Percentiles rank a stretch among this genome's conserved stretches.
Conservation (phyloP, 2,888 invertebrate species). For the Erannis defoliaria region DNA sequence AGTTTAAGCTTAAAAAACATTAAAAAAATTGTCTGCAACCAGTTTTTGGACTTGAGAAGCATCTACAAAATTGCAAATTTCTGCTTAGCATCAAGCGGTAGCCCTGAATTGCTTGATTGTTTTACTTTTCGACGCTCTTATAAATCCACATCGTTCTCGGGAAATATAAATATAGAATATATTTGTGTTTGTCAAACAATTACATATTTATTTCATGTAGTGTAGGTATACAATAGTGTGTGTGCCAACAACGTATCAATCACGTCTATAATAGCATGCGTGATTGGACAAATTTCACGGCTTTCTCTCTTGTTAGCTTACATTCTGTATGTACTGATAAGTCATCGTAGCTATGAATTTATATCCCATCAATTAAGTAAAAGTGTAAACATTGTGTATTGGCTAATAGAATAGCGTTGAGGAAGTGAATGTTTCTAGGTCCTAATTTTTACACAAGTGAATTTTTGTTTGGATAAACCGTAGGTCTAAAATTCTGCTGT, state of each 20-base stretch:
- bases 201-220: not conserved
- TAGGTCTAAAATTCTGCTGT: too few species aligned
- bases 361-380: conserved; percentile 31
- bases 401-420: conserved; percentile 14
- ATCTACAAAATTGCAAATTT: too few species aligned
- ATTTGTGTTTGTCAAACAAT: not conserved
- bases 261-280: conserved; percentile 10
- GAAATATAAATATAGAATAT: not conserved
- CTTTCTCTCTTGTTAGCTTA: conserved; percentile 25
- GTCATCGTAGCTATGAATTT: conserved; percentile 36
- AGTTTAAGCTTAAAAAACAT: too few species aligned
- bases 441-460: too few species aligned
- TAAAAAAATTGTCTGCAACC: too few species aligned
- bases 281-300: conserved; percentile 26
- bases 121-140: too few species aligned
- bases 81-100: too few species aligned
- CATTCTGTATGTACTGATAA: conserved; percentile 16
- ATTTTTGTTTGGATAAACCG: too few species aligned
- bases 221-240: not conserved
- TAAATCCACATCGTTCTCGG: too few species aligned
- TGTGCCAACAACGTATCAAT: conserved; percentile 14
- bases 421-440: conserved; percentile 29
- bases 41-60: too few species aligned
- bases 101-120: too few species aligned
- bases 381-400: conserved; percentile 34